Evolutionary conservation across 2,888 invertebrate species (phyloP), one percentile per base, ranked within the genome.

Genomic region (Priocnemis perturbator): DNA sequence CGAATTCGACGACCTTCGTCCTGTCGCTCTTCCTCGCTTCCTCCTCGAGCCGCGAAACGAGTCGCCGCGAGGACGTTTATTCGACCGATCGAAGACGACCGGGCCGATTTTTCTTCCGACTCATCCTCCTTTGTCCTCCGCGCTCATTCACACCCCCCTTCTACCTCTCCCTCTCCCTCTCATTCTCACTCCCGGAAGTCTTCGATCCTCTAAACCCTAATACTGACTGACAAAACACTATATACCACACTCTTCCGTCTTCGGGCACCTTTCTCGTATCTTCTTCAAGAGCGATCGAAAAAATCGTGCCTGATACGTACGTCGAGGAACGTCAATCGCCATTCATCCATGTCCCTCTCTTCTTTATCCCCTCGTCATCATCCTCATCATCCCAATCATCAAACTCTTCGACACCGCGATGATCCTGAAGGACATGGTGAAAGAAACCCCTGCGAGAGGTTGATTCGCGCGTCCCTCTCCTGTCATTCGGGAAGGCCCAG

Each of bases 241-340:
- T 37, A 1, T 37, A 37, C 37, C 37, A 11, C 37, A 11, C 37
- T 37, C 37, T 11, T 37, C 37, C 37, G 37, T 37, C 37, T 11
- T 37, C 37, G 37, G 11, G 7, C 11, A 37, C 37, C 37, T 7
- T 37, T 7, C 37, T 37, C 37, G 37, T 37, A 7, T 37, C 37
- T 37, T 3, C 4, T 37, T 37, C 37, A 11, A n/a, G n/a, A n/a
- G 37, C 11, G 11, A 37, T 37, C 37, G 37, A 37, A 5, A 37
- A 37, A 37, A 11, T 9, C 11, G 37, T 37, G 37, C 37, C 37
- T 37, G 7, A 55, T 23, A 23, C 26, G 26, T 26, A 55, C 23
- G n/a, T 23, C 19, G 23, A 55, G 55, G 21, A 26, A 7, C 21
- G 19, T 55, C 20, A 4, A 9, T 65, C 52, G 45, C 37, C 57